Percentiles rank a stretch among this genome's conserved stretches.
Evolutionary conservation across 1,140 invertebrate species (phyloP).

Genomic region (Tachypleus tridentatus): DNA sequence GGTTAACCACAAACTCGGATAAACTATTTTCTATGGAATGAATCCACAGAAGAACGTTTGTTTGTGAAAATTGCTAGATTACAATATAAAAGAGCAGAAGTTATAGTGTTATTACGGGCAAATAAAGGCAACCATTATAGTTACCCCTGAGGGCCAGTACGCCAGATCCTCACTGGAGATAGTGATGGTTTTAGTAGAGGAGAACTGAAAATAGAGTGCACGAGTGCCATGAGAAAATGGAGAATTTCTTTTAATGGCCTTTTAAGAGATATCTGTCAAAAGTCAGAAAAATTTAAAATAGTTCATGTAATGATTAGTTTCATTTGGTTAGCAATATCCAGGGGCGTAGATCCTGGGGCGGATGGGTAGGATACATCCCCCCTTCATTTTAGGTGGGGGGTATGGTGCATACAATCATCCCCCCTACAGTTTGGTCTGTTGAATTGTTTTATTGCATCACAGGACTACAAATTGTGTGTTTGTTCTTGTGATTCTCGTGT

Average conservation of each 20-base stretch:
- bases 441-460: too few species aligned
- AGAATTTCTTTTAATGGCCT: not conserved
- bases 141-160: not conserved
- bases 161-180: not conserved
- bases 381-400: too few species aligned
- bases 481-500: too few species aligned
- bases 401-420: too few species aligned
- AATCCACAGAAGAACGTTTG: slow-evolving; percentile 10
- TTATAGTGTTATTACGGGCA: slow-evolving; percentile 5
- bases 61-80: slow-evolving; percentile 2
- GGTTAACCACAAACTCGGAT: not conserved
- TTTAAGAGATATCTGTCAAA: not conserved
- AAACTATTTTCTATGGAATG: slow-evolving; percentile 8
- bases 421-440: too few species aligned
- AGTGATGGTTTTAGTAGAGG: not conserved
- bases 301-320: too few species aligned
- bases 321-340: slow-evolving; percentile 4
- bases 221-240: not conserved
- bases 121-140: slow-evolving; percentile 6
- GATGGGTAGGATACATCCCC: too few species aligned
- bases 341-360: not conserved
- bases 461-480: too few species aligned
- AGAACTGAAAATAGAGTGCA: not conserved
- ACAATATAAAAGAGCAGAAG: slow-evolving; percentile 3
- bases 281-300: too few species aligned